Percentiles rank a stretch among this genome's conserved stretches.
Evolutionary conservation across 2,888 invertebrate genomes (phyloP).

Genomic region (Drymonia ruficornis): DNA sequence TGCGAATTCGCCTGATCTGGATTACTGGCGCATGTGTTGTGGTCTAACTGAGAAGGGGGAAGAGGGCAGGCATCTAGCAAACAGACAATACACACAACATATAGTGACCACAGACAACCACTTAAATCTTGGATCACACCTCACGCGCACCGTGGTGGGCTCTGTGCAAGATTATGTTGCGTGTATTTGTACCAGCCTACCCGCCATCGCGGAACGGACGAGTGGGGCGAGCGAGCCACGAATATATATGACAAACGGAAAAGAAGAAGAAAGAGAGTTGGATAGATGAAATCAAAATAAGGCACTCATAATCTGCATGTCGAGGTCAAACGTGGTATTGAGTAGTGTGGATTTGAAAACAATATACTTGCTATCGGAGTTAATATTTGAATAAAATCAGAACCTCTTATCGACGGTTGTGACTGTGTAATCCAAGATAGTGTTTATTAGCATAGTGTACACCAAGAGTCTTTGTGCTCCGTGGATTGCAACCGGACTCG

Average conservation of each 20-base stretch:
- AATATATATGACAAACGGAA: slow-evolving; percentile 51
- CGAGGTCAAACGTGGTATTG: slow-evolving; percentile 26
- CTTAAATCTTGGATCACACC: slow-evolving; percentile 83
- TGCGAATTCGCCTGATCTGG: slow-evolving; percentile 89
- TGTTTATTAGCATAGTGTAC: slow-evolving; percentile 79
- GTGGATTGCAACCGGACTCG: slow-evolving; percentile 85
- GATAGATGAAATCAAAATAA: slow-evolving; percentile 77
- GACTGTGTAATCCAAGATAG: slow-evolving; percentile 85
- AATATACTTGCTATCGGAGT: slow-evolving; percentile 24
- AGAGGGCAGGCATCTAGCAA: slow-evolving; percentile 98
- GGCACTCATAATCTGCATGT: slow-evolving; percentile 36
- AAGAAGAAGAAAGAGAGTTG: slow-evolving; percentile 78
- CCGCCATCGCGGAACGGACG: slow-evolving; percentile 55
- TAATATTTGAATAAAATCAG: slow-evolving; percentile 29
- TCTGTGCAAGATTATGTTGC: slow-evolving; percentile 78
- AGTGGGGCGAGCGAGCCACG: slow-evolving; percentile 36
- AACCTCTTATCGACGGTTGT: slow-evolving; percentile 71
- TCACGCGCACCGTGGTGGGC: slow-evolving; percentile 75
- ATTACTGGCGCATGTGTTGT: slow-evolving; percentile 91
- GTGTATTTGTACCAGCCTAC: slow-evolving; percentile 80
- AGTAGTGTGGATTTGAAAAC: slow-evolving; percentile 43
- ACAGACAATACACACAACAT: slow-evolving; percentile 93
- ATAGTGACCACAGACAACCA: slow-evolving; percentile 85
- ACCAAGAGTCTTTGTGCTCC: slow-evolving; percentile 85
- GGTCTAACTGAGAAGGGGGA: slow-evolving; percentile 94